A percentile compares a stretch with the other conserved stretches of the same genome.
Evolutionary conservation across 1,140 invertebrate genomes (phyloP).

Genomic region (Drosophila asahinai): DNA sequence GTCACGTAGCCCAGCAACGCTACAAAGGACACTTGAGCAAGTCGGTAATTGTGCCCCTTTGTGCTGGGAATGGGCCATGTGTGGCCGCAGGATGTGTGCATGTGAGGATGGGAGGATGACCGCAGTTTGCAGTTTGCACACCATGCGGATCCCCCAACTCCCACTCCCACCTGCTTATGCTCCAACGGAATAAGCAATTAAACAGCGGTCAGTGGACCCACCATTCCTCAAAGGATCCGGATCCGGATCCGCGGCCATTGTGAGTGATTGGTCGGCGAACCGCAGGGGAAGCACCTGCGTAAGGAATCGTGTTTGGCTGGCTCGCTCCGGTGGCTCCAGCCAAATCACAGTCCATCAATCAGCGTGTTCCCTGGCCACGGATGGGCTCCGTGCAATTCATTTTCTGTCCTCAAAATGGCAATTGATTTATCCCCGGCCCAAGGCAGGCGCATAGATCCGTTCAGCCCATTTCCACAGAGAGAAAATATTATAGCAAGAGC

Average conservation of each 20-base stretch:
- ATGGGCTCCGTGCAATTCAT: conserved; percentile 17
- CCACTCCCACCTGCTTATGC: too few relatives aligned
- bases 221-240: background rate
- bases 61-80: background rate
- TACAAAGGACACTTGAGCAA: conserved; percentile 31
- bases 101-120: background rate
- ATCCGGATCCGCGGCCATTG: background rate
- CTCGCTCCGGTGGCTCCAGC: background rate
- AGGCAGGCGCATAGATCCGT: background rate
- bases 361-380: background rate
- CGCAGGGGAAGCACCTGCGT: conserved; percentile 10
- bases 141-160: background rate
- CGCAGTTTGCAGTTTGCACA: background rate
- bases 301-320: background rate
- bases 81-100: background rate
- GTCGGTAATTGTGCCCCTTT: background rate
- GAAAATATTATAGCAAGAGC: background rate
- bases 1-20: conserved; percentile 54
- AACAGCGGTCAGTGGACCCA: background rate
- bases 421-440: conserved; percentile 29
- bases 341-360: conserved; percentile 29
- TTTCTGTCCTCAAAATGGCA: conserved; percentile 27
- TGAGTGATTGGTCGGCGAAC: conserved; percentile 31
- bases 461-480: background rate
- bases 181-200: conserved; percentile 11